Evolutionary conservation across 2,888 invertebrate species (phyloP).

Genomic region (Bhutanitis thaidina): DNA sequence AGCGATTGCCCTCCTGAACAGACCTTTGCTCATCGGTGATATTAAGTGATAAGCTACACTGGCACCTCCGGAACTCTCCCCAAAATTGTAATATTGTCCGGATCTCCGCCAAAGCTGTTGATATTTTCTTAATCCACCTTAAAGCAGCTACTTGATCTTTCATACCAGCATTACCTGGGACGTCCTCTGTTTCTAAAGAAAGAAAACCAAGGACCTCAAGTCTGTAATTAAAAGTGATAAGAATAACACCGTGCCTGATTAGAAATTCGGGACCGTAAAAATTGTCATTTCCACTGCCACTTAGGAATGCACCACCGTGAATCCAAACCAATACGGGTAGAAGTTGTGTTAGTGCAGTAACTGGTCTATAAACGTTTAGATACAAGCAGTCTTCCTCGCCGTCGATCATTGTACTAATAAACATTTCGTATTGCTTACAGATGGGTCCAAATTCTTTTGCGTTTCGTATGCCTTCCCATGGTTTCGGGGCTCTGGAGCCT

Average conservation of each 20-base stretch:
- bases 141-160: constrained; percentile 69
- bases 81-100: constrained; percentile 62
- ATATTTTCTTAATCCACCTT: constrained; percentile 64
- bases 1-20: constrained; percentile 76
- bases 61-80: constrained; percentile 61
- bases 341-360: constrained; percentile 33
- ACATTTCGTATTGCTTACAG: constrained; percentile 43
- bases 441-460: constrained; percentile 50
- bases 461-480: constrained; percentile 53
- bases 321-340: constrained; percentile 63
- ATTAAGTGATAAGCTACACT: constrained; percentile 51
- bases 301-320: constrained; percentile 52
- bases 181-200: constrained; percentile 52
- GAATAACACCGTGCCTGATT: constrained; percentile 48
- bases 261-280: constrained; percentile 60
- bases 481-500: constrained; percentile 52
- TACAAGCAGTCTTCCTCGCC: constrained; percentile 62
- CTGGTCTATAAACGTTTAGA: constrained; percentile 60
- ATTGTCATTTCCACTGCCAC: constrained; percentile 52
- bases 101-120: constrained; percentile 56
- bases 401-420: constrained; percentile 17
- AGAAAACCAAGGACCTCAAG: constrained; percentile 60
- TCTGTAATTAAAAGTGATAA: constrained; percentile 66
- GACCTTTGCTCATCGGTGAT: constrained; percentile 64
- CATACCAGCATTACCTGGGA: constrained; percentile 69